A percentile compares a stretch with the other conserved stretches of the same genome.
Evolutionary conservation across 2,888 invertebrate genomes (phyloP).

Genomic region (Caenorhabditis sulstoni): DNA sequence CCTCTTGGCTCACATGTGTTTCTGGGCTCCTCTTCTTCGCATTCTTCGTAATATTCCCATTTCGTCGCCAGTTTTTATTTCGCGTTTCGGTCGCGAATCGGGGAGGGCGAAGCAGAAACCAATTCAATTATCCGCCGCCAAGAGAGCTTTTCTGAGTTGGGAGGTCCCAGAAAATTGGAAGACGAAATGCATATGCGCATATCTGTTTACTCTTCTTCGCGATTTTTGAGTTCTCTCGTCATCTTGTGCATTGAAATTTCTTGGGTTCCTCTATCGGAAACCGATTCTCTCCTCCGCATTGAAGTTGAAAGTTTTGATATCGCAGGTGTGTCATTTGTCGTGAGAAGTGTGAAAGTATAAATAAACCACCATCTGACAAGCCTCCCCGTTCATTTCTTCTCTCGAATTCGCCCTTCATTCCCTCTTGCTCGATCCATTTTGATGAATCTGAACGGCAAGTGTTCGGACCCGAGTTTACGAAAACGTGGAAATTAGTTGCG

Average conservation of each 20-base stretch:
- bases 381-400: not conserved
- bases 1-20: conserved; percentile 47
- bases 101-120: conserved; percentile 20
- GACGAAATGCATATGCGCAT: not conserved
- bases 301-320: conserved; percentile 30
- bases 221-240: not conserved
- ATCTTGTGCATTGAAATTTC: no score
- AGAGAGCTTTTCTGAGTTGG: conserved; percentile 35
- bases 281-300: not conserved
- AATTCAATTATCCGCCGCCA: conserved; percentile 45
- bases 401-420: not conserved
- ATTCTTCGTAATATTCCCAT: conserved; percentile 48
- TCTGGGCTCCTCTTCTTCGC: conserved; percentile 20
- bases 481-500: conserved; percentile 50
- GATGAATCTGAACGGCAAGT: conserved; percentile 29
- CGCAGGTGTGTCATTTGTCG: conserved; percentile 32
- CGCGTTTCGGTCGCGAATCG: conserved; percentile 35
- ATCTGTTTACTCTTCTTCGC: not conserved
- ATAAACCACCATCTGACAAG: conserved; percentile 14
- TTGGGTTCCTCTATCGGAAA: no score
- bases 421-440: not conserved
- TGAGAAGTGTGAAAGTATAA: conserved; percentile 31
- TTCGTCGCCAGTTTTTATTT: conserved; percentile 19
- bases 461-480: conserved; percentile 12
- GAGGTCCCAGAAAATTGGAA: not conserved